phyloP scores from a whole-genome alignment of 2,113 vertebrate species.

The Eolophus roseicapilla region DNA sequence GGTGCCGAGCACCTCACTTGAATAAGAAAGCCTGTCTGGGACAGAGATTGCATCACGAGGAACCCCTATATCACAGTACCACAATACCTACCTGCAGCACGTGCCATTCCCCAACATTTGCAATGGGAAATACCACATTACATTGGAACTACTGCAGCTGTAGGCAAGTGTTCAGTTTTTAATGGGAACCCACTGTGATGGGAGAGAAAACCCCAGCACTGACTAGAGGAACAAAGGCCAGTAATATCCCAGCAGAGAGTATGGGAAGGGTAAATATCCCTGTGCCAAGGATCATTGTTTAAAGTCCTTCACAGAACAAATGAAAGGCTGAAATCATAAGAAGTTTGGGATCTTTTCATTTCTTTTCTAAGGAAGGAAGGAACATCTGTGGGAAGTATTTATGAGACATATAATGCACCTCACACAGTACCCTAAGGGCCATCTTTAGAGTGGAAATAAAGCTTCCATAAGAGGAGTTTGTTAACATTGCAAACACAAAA shows the following conservation, averaged over 20 bases:
- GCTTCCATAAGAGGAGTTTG: background rate
- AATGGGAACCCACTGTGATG: background rate
- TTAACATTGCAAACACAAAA: slow-evolving; percentile 25
- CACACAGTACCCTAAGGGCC: background rate
- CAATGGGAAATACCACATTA: background rate
- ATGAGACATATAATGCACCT: background rate
- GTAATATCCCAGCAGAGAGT: background rate
- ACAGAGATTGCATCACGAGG: background rate
- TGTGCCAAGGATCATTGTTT: background rate
- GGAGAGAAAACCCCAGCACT: background rate
- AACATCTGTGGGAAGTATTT: background rate
- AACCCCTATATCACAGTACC: background rate
- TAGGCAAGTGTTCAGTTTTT: background rate
- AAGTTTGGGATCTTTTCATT: background rate
- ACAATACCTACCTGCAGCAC: background rate
- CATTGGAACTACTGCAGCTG: background rate
- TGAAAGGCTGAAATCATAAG: background rate
- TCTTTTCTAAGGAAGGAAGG: background rate
- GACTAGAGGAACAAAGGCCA: background rate
- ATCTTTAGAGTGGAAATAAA: slow-evolving; percentile 18
- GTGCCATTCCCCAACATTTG: background rate
- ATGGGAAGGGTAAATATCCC: background rate
- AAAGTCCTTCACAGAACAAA: slow-evolving; percentile 21
- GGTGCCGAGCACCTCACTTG: background rate
- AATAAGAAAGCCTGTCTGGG: background rate